Percentiles rank a stretch among this genome's conserved stretches.
Evolutionary conservation across 35 echinoderm and acorn worm species (phyloP).

Genomic region (Ptychodera flava): DNA sequence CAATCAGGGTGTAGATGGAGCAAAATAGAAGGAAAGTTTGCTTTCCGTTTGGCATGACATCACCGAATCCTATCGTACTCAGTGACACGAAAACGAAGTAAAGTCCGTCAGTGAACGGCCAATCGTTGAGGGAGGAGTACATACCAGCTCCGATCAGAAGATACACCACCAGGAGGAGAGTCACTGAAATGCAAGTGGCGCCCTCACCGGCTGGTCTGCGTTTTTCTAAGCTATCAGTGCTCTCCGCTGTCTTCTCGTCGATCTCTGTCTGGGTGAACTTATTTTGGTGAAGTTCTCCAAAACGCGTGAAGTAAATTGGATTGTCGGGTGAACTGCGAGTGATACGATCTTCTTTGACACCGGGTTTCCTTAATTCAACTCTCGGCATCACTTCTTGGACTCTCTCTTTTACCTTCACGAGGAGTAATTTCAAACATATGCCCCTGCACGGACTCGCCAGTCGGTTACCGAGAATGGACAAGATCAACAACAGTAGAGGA

Average conservation of each 20-base stretch:
- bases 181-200: background rate
- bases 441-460: too few relatives aligned
- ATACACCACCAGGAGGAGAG: conserved; percentile 60
- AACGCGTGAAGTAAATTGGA: background rate
- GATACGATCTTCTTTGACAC: too few relatives aligned
- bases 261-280: background rate
- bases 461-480: conserved; percentile 68
- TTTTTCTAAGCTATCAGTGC: background rate
- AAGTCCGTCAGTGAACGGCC: conserved; percentile 51
- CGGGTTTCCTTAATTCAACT: too few relatives aligned
- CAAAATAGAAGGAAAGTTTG: background rate
- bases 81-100: conserved; percentile 83
- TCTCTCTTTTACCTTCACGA: too few relatives aligned
- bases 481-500: conserved; percentile 77
- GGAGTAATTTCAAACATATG: too few relatives aligned
- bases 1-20: background rate
- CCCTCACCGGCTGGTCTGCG: background rate
- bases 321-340: too few relatives aligned
- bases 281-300: background rate
- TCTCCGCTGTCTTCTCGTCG: background rate
- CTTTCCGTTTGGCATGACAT: conserved; percentile 37
- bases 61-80: conserved; percentile 91
- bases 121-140: conserved; percentile 27
- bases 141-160: conserved; percentile 60
- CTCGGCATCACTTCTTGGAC: too few relatives aligned